phyloP scores from a whole-genome alignment of 53 echinoderm and acorn worm species.

The Glandiceps talaboti region DNA sequence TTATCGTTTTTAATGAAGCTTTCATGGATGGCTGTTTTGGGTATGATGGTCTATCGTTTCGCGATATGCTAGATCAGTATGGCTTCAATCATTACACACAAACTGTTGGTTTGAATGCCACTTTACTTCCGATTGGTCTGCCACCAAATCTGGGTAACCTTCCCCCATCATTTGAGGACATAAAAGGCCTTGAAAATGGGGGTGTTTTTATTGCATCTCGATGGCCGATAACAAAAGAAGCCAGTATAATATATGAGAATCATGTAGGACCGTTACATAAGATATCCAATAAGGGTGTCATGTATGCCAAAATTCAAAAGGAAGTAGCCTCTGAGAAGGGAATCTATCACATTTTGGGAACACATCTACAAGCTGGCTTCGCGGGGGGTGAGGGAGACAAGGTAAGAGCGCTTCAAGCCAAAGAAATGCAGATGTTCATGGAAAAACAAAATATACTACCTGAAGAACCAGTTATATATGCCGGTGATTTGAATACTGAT shows the following conservation, averaged over 20 bases:
- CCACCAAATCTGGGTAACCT: not conserved
- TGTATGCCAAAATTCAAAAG: constrained; percentile 55
- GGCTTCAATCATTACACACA: constrained; percentile 61
- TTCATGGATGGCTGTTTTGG: constrained; percentile 92
- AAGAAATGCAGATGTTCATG: constrained; percentile 62
- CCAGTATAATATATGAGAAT: constrained; percentile 38
- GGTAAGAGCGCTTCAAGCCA: constrained; percentile 44
- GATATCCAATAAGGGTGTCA: constrained; percentile 62
- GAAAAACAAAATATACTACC: constrained; percentile 27
- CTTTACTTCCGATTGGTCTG: not conserved
- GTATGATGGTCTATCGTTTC: constrained; percentile 11
- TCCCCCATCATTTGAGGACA: no score
- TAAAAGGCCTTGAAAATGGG: constrained; percentile 51
- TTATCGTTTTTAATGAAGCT: constrained; percentile 73
- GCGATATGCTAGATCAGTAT: constrained; percentile 52
- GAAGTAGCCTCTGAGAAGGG: constrained; percentile 29
- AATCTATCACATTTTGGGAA: constrained; percentile 73
- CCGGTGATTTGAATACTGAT: constrained; percentile 74
- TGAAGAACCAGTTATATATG: constrained; percentile 65
- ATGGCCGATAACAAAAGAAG: constrained; percentile 64
- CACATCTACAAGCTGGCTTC: constrained; percentile 65
- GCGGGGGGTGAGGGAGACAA: constrained; percentile 12
- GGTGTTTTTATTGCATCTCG: constrained; percentile 75
- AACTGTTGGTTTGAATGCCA: constrained; percentile 5
- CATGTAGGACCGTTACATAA: constrained; percentile 34